These are phyloP conservation scores for Hirtodrosophila alboralis DNA, from an alignment of 2,888 invertebrate species.

Conservation along the genomic window DNA sequence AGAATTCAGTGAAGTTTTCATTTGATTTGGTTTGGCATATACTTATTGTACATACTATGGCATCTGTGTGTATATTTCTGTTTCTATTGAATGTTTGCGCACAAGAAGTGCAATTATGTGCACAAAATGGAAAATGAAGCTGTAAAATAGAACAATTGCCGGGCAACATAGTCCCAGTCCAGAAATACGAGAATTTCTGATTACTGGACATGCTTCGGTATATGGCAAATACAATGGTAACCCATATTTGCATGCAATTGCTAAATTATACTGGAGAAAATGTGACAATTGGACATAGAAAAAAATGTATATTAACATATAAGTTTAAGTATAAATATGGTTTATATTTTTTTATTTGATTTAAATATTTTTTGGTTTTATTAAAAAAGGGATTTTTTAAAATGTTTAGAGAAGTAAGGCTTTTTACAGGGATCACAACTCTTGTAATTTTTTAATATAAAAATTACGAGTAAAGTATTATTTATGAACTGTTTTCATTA, in stretches of 20 bases:
- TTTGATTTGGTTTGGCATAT: slow-evolving; percentile 62
- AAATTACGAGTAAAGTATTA: too few species aligned
- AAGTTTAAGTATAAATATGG: too few species aligned
- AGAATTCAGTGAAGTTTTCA: slow-evolving; percentile 47
- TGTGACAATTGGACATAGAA: slow-evolving; percentile 50
- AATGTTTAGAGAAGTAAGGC: too few species aligned
- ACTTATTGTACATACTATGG: slow-evolving; percentile 10
- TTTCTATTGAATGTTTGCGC: slow-evolving; percentile 52
- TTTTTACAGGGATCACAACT: too few species aligned
- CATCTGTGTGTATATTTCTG: slow-evolving; percentile 1
- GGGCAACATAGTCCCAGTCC: slow-evolving; percentile 36
- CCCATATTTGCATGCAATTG: slow-evolving; percentile 24
- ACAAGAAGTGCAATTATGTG: slow-evolving; percentile 74
- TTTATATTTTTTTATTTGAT: too few species aligned
- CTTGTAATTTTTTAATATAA: too few species aligned
- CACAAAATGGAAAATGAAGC: slow-evolving; percentile 72
- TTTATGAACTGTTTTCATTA: too few species aligned
- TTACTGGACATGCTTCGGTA: slow-evolving; percentile 32
- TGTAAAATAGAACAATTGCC: slow-evolving; percentile 70
- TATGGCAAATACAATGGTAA: slow-evolving; percentile 34
- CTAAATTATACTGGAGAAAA: slow-evolving; percentile 28
- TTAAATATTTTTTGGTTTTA: too few species aligned
- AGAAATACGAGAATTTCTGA: slow-evolving; percentile 43
- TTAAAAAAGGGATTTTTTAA: too few species aligned
- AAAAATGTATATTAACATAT: slow-evolving; percentile 7